A percentile compares a stretch with the other conserved stretches of the same genome.
phyloP scores from a whole-genome alignment of 1,140 invertebrate species.

The Limonius californicus region DNA sequence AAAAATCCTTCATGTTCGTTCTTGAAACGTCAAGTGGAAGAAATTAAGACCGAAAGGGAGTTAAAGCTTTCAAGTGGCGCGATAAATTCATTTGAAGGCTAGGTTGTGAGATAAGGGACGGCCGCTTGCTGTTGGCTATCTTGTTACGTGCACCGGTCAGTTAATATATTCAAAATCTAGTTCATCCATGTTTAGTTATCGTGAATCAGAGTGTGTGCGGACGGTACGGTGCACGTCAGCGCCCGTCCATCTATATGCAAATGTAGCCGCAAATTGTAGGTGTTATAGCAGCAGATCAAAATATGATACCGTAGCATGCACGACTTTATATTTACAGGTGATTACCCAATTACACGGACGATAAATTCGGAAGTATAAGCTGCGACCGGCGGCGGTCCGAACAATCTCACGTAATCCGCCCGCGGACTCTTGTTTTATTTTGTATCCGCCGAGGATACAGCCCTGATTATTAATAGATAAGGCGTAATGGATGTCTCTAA shows the following conservation, averaged over 20 bases:
- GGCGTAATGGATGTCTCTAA: slow-evolving; percentile 17
- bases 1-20: slow-evolving; percentile 13
- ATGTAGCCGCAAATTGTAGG: slow-evolving; percentile 27
- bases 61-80: slow-evolving; percentile 10
- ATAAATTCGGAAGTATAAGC: slow-evolving; percentile 11
- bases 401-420: slow-evolving; percentile 13
- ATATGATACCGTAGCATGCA: slow-evolving; percentile 15
- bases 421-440: slow-evolving; percentile 14
- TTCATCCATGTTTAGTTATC: slow-evolving; percentile 27
- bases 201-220: slow-evolving; percentile 21
- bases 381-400: slow-evolving; percentile 5
- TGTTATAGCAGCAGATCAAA: slow-evolving; percentile 25
- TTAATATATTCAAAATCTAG: slow-evolving; percentile 23
- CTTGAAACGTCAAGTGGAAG: slow-evolving; percentile 9
- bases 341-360: slow-evolving; percentile 23
- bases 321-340: slow-evolving; percentile 23
- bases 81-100: slow-evolving; percentile 16
- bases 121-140: slow-evolving; percentile 14
- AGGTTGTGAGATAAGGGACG: slow-evolving; percentile 6
- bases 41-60: slow-evolving; percentile 9
- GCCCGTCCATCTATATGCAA: slow-evolving; percentile 28
- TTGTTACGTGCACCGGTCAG: slow-evolving; percentile 18
- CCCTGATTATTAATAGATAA: slow-evolving; percentile 17
- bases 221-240: slow-evolving; percentile 12
- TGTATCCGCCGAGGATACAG: slow-evolving; percentile 2